phyloP scores from a whole-genome alignment of 2,113 vertebrate genomes.

The Neotoma lepida region DNA sequence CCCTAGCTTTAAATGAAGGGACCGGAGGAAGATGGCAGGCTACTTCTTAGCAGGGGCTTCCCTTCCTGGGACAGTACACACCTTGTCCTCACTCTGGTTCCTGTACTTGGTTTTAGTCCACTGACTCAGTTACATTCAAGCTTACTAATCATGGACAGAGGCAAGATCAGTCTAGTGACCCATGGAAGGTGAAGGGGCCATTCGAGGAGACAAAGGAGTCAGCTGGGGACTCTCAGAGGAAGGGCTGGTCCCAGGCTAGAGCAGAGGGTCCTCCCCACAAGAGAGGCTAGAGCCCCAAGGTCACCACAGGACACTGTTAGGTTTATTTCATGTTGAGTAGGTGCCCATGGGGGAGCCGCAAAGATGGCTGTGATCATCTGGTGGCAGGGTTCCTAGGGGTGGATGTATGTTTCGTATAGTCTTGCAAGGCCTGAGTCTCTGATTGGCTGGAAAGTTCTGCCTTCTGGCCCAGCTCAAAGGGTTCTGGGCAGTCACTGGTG shows the following conservation, averaged over 20 bases:
- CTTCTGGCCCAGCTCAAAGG: neutral
- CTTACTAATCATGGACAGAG: neutral
- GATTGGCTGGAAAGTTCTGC: neutral
- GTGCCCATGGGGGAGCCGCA: neutral
- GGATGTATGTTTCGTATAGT: neutral
- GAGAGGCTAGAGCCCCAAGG: neutral
- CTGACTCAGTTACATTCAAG: neutral
- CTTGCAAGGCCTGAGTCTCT: neutral
- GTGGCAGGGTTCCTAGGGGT: neutral
- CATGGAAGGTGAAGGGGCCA: neutral
- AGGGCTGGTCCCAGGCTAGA: neutral
- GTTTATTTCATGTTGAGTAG: slow-evolving; percentile 74
- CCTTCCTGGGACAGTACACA: neutral
- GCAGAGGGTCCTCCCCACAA: neutral
- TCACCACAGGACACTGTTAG: slow-evolving; percentile 48
- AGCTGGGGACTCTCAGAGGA: neutral
- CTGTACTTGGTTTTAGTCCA: neutral
- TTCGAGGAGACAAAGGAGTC: neutral
- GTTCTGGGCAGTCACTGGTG: slow-evolving; percentile 68
- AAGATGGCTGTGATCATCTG: slow-evolving; percentile 5
- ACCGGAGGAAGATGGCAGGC: neutral
- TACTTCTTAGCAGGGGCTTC: neutral
- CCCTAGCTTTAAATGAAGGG: slow-evolving; percentile 13
- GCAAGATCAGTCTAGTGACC: neutral
- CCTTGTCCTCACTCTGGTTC: neutral